Evolutionary conservation across 2,888 invertebrate species (phyloP), one percentile per base, ranked within the genome.

Genomic region (Cephus pulcher): DNA sequence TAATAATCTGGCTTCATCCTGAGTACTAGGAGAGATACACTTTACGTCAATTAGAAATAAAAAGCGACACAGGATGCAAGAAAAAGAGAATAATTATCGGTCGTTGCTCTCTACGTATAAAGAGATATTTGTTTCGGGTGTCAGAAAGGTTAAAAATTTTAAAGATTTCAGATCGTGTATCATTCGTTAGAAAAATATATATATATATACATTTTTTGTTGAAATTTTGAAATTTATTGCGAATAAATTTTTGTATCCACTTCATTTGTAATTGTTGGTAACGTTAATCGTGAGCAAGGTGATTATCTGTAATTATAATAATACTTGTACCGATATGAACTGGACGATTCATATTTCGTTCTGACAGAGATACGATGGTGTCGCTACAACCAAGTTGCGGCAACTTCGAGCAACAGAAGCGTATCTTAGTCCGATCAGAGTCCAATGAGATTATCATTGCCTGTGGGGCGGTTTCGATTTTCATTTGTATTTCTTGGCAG

Each of bases 351-450:
- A 56, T 23, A 15, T 23, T 23, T 56, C 40, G 40, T 56, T 56
- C 40, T 1, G 40, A 23, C 2, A 23, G 15, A 40, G 40, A 40
- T 15, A 23, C 40, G 40, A 56, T 9, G 23, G 40, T 56, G 40
- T 23, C 23, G 40, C 40, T 9, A 56, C 9, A 0, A 56, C 1
- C 40, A 2, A 1, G 40, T 9, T 23, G 23, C 40, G 40, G 23
- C 23, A 23, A 56, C 15, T 56, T 56, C 23, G 40, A 56, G 40
- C 23, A 56, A 56, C 40, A 9, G 15, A 56, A 23, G 9, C 23
- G 40, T 56, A 71, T 32, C 71, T 32, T 34, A 71, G 71, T 71
- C 71, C 32, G 71, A 71, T n/a, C 71, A 71, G 30, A 71, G 71
- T 71, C 71, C 33, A 71, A 71, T 34, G 12, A 30, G 71, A 71